Percentiles rank a stretch among this genome's conserved stretches.
phyloP scores from a whole-genome alignment of 2,888 invertebrate species.

The Chrysolina americana region DNA sequence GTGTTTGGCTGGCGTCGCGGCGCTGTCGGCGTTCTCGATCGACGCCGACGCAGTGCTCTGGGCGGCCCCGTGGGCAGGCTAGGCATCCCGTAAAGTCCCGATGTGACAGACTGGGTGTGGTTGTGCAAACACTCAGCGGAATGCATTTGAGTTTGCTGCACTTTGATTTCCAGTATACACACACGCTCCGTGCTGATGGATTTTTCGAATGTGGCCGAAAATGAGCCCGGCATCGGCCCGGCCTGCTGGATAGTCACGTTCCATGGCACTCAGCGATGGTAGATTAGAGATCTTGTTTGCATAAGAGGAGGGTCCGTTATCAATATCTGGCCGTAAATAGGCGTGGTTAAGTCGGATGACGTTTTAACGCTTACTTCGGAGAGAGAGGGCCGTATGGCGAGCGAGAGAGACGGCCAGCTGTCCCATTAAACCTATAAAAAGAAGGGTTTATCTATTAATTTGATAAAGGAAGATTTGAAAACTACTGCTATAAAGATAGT shows the following conservation, averaged over 20 bases:
- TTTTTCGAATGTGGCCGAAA: slow-evolving; percentile 31
- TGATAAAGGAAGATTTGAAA: slow-evolving; percentile 63
- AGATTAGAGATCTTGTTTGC: slow-evolving; percentile 60
- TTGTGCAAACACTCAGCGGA: slow-evolving; percentile 71
- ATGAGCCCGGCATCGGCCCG: slow-evolving; percentile 42
- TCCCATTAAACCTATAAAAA: slow-evolving; percentile 62
- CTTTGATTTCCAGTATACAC: slow-evolving; percentile 55
- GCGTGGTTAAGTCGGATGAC: slow-evolving; percentile 64
- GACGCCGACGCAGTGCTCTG: slow-evolving; percentile 70
- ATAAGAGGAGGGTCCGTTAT: slow-evolving; percentile 64
- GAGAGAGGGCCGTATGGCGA: slow-evolving; percentile 46
- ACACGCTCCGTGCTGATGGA: slow-evolving; percentile 56
- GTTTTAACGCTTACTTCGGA: slow-evolving; percentile 56
- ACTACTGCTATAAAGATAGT: slow-evolving; percentile 59
- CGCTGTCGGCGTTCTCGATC: slow-evolving; percentile 60
- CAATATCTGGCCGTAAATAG: slow-evolving; percentile 65
- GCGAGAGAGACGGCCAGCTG: slow-evolving; percentile 51
- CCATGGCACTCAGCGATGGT: slow-evolving; percentile 53
- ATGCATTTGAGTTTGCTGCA: slow-evolving; percentile 57
- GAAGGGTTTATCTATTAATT: slow-evolving; percentile 61
- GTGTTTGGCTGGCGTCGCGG: slow-evolving; percentile 65
- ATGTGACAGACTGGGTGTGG: slow-evolving; percentile 72
- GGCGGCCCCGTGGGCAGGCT: slow-evolving; percentile 70
- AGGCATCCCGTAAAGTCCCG: slow-evolving; percentile 74
- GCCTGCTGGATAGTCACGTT: slow-evolving; percentile 57